Base-by-base conservation (phyloP, 2,888 invertebrate species). In the Zele albiditarsus region DNA sequence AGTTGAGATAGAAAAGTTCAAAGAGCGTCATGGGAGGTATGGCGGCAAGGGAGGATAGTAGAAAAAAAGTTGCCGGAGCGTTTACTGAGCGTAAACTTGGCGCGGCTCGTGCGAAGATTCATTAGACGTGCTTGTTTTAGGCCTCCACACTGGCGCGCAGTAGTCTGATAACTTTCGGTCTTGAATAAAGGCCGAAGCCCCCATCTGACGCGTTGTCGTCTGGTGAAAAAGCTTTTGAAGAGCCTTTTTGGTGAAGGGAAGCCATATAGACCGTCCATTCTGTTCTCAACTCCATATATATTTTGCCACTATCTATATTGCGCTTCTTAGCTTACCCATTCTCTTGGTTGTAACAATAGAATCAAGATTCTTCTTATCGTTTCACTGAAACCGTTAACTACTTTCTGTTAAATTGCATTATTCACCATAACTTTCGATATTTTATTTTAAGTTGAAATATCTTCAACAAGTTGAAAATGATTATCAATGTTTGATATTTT, bases 41-140 rank as follows among this genome's bases (percentile, higher is more conserved):
- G 0, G 53, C 8, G 53, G 20, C n/a, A 20, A n/a, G 53, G 20
- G 53, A 12, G 23, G 10, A 20, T n/a, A 1, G 38, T 46, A 42
- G 46, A 46, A 31, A 28, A 70, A 73, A 68, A 78, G 76, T 79
- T 78, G 74, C 63, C 3, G 3, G 71, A 77, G 74, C 75, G 73
- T 74, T 79, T 79, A 78, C 77, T 16, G 58, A 78, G 76, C 75
- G 74, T 79, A 77, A 79, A 78, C 77, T 77, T 79, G 71, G 31
- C 28, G 49, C 25, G 38, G 53, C 58, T 20, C 70, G 67, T 49
- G 60, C 38, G 73, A 80, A 77, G 76, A 80, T 80, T 80, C 78
- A 77, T 80, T 78, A 80, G 78, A 75, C 73, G 73, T n/a, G 73
- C 75, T 77, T 80, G 80, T 80, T 77, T 73, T 33, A 68, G 67